phyloP scores from a whole-genome alignment of 2,797 vertebrate species.

The Liasis olivaceus region DNA sequence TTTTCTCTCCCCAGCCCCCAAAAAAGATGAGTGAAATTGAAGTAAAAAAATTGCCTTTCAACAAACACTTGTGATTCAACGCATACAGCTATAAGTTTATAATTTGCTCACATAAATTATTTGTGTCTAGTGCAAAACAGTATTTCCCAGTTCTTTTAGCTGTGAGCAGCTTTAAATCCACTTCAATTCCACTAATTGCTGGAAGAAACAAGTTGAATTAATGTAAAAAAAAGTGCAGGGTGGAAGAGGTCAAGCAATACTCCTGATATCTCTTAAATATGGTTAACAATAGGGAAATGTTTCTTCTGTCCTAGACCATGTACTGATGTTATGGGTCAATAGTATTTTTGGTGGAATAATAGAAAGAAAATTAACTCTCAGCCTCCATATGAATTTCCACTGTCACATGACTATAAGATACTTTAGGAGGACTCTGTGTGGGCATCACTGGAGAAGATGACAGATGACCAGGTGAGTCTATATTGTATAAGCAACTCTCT shows the following conservation, averaged over 20 bases:
- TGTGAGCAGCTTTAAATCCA: neutral
- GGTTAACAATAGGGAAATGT: neutral
- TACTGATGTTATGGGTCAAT: neutral
- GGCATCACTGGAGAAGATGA: neutral
- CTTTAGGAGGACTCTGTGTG: neutral
- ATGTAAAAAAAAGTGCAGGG: neutral
- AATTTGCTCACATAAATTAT: neutral
- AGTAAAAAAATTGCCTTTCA: neutral
- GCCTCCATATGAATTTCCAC: neutral
- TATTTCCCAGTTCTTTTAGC: neutral
- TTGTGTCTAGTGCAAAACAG: neutral
- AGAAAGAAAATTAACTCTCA: neutral
- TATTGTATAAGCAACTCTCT: neutral
- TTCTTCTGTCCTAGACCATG: neutral
- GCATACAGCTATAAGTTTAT: neutral
- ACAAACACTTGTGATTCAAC: neutral
- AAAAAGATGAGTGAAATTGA: neutral
- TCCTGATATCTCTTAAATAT: neutral
- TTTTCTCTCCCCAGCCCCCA: neutral
- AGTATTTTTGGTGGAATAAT: neutral
- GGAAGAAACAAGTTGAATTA: neutral
- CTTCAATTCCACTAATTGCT: neutral
- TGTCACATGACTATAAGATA: neutral
- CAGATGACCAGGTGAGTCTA: neutral
- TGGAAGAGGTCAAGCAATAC: neutral